Percentiles rank a stretch among this genome's conserved stretches.
phyloP scores from a whole-genome alignment of 2,888 invertebrate species.

The Camptogramma bilineatum region DNA sequence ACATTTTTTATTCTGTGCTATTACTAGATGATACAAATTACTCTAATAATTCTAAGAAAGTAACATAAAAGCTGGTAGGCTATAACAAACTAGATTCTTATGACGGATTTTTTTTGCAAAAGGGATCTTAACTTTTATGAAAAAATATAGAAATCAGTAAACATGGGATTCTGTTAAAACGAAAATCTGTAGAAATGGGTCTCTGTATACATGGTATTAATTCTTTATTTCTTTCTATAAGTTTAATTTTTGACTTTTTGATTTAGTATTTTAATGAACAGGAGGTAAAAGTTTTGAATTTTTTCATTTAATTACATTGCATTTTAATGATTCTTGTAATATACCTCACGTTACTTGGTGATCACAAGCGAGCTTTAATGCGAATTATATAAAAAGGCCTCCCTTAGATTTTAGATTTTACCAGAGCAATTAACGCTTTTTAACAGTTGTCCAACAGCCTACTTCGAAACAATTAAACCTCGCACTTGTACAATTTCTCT shows the following conservation, averaged over 20 bases:
- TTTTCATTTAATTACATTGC: not conserved
- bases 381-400: not conserved
- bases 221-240: too few species aligned
- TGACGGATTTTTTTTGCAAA: not conserved
- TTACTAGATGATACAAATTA: constrained; percentile 5
- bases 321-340: not conserved
- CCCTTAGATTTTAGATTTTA: constrained; percentile 3
- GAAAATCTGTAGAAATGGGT: too few species aligned
- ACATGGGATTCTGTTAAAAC: too few species aligned
- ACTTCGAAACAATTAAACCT: constrained; percentile 29
- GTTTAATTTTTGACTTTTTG: too few species aligned
- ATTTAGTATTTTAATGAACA: too few species aligned
- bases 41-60: constrained; percentile 6
- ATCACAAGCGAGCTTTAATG: not conserved
- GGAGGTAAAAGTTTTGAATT: too few species aligned
- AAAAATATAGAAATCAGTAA: too few species aligned
- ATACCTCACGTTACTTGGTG: not conserved
- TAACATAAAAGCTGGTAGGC: not conserved
- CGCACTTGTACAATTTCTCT: constrained; percentile 26
- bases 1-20: too few species aligned
- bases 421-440: constrained; percentile 31
- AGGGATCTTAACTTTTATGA: not conserved
- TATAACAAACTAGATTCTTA: not conserved
- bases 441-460: constrained; percentile 27
- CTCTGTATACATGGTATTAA: too few species aligned